These are phyloP conservation scores for Oxyruncus cristatus DNA, from an alignment of 2,113 vertebrate genomes.

Conservation along the genomic window DNA sequence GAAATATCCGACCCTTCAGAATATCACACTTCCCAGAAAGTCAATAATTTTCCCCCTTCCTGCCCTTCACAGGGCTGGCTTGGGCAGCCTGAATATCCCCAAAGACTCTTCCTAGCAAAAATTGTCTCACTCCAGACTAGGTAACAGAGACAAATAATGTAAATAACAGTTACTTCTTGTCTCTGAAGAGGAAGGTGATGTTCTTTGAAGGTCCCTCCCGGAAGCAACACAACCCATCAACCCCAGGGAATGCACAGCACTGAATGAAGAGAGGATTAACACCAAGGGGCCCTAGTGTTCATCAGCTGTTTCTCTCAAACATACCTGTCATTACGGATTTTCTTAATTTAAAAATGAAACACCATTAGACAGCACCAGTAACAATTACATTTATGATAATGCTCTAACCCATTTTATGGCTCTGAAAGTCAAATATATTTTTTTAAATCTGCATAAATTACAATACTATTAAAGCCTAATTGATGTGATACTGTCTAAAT, in stretches of 20 bases:
- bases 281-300: not conserved
- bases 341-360: conserved; percentile 11
- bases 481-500: not conserved
- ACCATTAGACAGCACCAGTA: not conserved
- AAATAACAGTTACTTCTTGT: not conserved
- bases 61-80: not conserved
- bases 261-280: not conserved
- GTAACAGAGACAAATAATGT: not conserved
- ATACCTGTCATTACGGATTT: not conserved
- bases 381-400: conserved; percentile 32
- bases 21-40: not conserved
- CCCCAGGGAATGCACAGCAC: not conserved
- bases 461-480: not conserved
- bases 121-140: not conserved
- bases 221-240: not conserved
- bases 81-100: not conserved
- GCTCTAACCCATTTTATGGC: not conserved
- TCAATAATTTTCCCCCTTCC: not conserved
- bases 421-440: not conserved
- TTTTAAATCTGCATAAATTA: not conserved
- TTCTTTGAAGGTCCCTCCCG: not conserved
- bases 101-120: not conserved
- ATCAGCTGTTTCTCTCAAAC: not conserved
- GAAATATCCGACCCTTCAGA: not conserved
- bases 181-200: not conserved